Percentiles rank a stretch among this genome's conserved stretches.
These are phyloP conservation scores for Calvadosia cruxmelitensis DNA, from an alignment of 30 jellyfish, hydroid and myxozoan species.

Conservation along the genomic window DNA sequence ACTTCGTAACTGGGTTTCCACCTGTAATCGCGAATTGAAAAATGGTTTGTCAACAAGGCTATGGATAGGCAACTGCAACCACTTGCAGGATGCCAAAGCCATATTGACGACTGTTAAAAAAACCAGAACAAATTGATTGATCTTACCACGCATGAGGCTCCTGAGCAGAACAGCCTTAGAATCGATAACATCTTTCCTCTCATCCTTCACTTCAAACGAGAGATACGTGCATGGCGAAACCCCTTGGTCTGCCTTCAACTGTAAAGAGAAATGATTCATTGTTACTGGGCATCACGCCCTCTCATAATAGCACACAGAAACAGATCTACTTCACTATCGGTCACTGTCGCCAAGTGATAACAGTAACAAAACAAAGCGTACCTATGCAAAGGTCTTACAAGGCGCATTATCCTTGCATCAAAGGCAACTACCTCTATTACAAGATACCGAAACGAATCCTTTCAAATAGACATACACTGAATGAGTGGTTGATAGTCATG, in stretches of 20 bases:
- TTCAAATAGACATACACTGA: neutral
- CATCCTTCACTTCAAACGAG: slow-evolving; percentile 66
- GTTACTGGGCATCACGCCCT: too few relatives aligned
- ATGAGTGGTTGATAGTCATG: neutral
- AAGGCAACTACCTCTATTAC: too few relatives aligned
- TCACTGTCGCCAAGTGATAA: too few relatives aligned
- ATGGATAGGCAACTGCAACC: neutral
- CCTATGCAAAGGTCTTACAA: too few relatives aligned
- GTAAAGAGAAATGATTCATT: neutral
- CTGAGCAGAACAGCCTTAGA: slow-evolving; percentile 67
- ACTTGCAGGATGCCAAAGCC: too few relatives aligned
- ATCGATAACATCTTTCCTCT: slow-evolving; percentile 72
- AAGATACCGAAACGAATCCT: too few relatives aligned
- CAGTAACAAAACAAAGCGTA: too few relatives aligned
- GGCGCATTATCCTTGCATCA: too few relatives aligned
- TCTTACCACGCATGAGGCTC: slow-evolving; percentile 60
- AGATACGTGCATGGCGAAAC: slow-evolving; percentile 77
- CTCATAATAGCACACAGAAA: too few relatives aligned
- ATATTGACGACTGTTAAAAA: too few relatives aligned
- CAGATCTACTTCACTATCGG: too few relatives aligned
- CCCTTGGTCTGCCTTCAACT: slow-evolving; percentile 82
- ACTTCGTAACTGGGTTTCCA: slow-evolving; percentile 61
- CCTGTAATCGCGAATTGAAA: slow-evolving; percentile 17
- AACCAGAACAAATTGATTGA: neutral
- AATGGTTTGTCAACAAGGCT: neutral